A percentile compares a stretch with the other conserved stretches of the same genome.
These are phyloP conservation scores for Proteles cristata DNA, from an alignment of 2,113 vertebrate genomes.

Conservation along the genomic window DNA sequence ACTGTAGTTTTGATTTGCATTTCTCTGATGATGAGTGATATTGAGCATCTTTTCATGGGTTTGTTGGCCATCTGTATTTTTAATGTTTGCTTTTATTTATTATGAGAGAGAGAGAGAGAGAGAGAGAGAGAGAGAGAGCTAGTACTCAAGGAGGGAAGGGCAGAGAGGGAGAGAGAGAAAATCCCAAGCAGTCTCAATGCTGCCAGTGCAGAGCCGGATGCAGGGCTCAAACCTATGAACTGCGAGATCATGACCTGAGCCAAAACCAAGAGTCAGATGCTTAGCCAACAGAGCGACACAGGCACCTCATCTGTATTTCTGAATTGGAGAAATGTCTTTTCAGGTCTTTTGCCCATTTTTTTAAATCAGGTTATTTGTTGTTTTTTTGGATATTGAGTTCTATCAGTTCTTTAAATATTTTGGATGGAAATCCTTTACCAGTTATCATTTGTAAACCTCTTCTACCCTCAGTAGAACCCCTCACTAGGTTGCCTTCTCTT, in stretches of 20 bases:
- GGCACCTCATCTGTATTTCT: not conserved
- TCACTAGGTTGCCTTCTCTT: not conserved
- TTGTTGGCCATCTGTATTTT: not conserved
- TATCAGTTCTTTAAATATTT: not conserved
- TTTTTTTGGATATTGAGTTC: not conserved
- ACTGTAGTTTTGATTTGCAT: not conserved
- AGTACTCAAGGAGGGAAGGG: too few relatives aligned
- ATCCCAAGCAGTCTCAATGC: too few relatives aligned
- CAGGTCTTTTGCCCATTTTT: not conserved
- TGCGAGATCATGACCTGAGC: too few relatives aligned
- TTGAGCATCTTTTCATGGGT: not conserved
- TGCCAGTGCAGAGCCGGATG: too few relatives aligned
- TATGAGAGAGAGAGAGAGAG: too few relatives aligned
- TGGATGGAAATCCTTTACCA: not conserved
- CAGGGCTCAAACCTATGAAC: too few relatives aligned
- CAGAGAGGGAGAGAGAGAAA: too few relatives aligned
- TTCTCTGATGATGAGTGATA: not conserved
- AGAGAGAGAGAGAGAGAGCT: too few relatives aligned
- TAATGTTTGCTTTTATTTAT: too few relatives aligned
- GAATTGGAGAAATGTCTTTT: not conserved
- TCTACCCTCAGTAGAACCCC: not conserved
- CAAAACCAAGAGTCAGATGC: too few relatives aligned
- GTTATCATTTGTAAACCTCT: not conserved
- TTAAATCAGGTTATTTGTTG: not conserved
- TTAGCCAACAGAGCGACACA: too few relatives aligned